These are phyloP conservation scores for Cenopis cana DNA, from an alignment of 2,888 invertebrate genomes.

Conservation along the genomic window DNA sequence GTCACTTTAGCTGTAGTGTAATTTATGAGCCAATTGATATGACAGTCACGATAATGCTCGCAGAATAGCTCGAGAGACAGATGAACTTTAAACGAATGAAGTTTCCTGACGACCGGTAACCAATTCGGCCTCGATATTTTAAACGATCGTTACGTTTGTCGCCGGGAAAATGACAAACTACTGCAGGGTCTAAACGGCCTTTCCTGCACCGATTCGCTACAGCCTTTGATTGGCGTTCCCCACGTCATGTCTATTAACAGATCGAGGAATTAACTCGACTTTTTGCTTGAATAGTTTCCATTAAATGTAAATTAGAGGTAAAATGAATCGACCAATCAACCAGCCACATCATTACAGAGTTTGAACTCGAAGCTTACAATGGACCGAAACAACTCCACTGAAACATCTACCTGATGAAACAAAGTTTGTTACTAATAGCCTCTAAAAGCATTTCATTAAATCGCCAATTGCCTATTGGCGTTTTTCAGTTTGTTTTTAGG, in stretches of 20 bases:
- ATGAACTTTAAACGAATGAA: constrained; percentile 37
- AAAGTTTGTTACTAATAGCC: constrained; percentile 38
- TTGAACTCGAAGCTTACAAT: constrained; percentile 31
- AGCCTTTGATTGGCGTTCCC: constrained; percentile 55
- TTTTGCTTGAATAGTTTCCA: constrained; percentile 62
- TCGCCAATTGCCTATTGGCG: constrained; percentile 31
- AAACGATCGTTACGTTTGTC: constrained; percentile 31
- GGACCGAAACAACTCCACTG: no score
- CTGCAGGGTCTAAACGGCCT: constrained; percentile 32
- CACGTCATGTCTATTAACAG: constrained; percentile 46
- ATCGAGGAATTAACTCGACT: constrained; percentile 48
- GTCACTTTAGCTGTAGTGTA: not conserved
- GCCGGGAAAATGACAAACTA: constrained; percentile 35
- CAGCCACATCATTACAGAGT: constrained; percentile 55
- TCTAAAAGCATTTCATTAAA: constrained; percentile 44
- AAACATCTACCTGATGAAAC: constrained; percentile 22
- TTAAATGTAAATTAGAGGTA: constrained; percentile 67
- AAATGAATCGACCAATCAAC: constrained; percentile 61
- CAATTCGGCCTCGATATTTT: constrained; percentile 38
- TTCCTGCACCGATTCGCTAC: constrained; percentile 54
- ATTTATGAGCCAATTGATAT: constrained; percentile 23
- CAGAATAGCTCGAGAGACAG: constrained; percentile 10
- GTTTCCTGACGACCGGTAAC: constrained; percentile 31
- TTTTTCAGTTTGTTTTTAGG: constrained; percentile 34
- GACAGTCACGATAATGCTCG: constrained; percentile 16